Evolutionary conservation across 2,113 vertebrate genomes (phyloP).

Genomic region (Amia ocellicauda): DNA sequence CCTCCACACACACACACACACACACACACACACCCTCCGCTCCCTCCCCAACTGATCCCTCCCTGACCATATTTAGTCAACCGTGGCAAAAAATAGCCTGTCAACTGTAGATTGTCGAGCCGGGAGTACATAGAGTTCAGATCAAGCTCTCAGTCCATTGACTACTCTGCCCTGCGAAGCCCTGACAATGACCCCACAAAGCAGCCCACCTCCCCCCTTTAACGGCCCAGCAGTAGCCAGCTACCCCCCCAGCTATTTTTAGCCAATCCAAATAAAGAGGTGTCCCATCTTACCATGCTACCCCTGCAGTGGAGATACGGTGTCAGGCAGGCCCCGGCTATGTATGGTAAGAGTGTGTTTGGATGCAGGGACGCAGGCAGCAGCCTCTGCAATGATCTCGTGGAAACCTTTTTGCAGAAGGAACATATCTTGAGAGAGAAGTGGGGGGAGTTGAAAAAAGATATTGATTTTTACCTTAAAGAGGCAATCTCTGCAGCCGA

Average conservation of each 20-base stretch:
- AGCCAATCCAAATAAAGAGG: conserved; percentile 68
- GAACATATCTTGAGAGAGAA: conserved; percentile 19
- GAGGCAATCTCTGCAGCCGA: conserved; percentile 50
- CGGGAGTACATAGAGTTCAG: conserved; percentile 52
- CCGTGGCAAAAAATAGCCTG: conserved; percentile 92
- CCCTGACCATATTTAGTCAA: conserved; percentile 97
- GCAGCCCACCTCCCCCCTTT: conserved; percentile 24
- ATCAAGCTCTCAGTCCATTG: conserved; percentile 57
- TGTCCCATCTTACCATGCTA: conserved; percentile 46
- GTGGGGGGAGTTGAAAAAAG: conserved; percentile 48
- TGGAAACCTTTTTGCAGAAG: background rate
- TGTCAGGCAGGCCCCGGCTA: conserved; percentile 45
- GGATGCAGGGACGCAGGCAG: conserved; percentile 7
- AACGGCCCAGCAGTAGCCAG: conserved; percentile 24
- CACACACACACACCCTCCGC: conserved; percentile 37
- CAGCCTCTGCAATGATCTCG: background rate
- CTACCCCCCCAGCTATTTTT: conserved; percentile 70
- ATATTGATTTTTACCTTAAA: conserved; percentile 62
- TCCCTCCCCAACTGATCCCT: conserved; percentile 60
- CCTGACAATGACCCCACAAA: conserved; percentile 41
- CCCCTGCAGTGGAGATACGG: conserved; percentile 30
- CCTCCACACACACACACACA: background rate
- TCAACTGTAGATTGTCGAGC: conserved; percentile 69
- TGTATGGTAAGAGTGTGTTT: conserved; percentile 43
- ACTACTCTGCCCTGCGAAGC: conserved; percentile 57